Percentiles rank a stretch among this genome's conserved stretches.
Conservation (phyloP, 2,113 vertebrate genomes). For the Cyprinodon tularosa region DNA sequence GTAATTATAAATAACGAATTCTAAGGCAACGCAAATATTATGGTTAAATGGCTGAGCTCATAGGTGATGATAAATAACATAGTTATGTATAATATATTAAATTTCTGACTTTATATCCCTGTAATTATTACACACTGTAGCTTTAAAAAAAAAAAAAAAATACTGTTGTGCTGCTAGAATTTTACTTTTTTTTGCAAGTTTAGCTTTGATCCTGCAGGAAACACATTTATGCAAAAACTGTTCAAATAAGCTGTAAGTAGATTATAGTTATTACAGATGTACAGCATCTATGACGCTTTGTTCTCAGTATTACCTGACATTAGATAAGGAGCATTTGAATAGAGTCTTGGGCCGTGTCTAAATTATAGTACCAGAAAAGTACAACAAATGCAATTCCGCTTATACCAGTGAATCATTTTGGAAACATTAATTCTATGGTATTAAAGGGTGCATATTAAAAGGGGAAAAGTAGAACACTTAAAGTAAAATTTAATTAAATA, state of each 20-base stretch:
- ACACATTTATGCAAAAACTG: conserved; percentile 31
- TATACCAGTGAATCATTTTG: conserved; percentile 58
- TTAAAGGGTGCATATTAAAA: conserved; percentile 62
- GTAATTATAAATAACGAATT: no score
- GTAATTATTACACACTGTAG: no score
- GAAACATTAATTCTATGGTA: conserved; percentile 56
- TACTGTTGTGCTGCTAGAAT: conserved; percentile 27
- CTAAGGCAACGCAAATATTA: no score
- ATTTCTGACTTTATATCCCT: no score
- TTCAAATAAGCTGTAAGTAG: conserved; percentile 19
- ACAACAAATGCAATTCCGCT: conserved; percentile 34
- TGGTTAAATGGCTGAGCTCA: no score
- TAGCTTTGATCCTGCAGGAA: conserved; percentile 27
- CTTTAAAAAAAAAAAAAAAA: conserved; percentile 37
- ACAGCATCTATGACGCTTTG: conserved; percentile 30
- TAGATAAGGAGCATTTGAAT: conserved; percentile 22
- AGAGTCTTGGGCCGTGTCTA: background rate
- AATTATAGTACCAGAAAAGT: conserved; percentile 30
- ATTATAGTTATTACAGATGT: conserved; percentile 16
- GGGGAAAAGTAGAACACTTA: conserved; percentile 45
- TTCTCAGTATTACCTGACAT: conserved; percentile 16
- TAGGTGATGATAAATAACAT: no score
- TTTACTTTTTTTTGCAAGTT: conserved; percentile 10
- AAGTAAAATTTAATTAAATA: conserved; percentile 45
- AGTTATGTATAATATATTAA: no score